phyloP scores from a whole-genome alignment of 2,797 vertebrate genomes.

The Alosa sapidissima region DNA sequence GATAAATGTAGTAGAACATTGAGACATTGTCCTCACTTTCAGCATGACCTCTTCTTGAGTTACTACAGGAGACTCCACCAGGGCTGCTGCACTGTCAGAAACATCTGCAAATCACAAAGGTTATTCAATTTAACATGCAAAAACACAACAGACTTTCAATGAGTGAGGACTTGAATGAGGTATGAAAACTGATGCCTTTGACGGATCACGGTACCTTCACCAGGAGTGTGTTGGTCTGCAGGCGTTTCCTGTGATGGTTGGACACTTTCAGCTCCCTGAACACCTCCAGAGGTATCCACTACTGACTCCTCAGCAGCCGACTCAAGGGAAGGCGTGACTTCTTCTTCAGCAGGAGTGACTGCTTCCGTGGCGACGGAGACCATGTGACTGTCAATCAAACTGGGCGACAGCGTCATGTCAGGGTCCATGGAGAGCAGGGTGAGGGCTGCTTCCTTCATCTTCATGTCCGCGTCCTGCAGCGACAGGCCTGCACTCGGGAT shows the following conservation, averaged over 20 bases:
- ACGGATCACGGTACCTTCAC: not conserved
- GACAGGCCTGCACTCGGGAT: conserved; percentile 30
- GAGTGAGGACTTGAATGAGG: not conserved
- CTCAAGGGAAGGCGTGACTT: not conserved
- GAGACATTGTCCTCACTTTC: conserved; percentile 54
- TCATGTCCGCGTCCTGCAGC: conserved; percentile 71
- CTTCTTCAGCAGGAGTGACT: not conserved
- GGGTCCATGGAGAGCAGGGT: conserved; percentile 81
- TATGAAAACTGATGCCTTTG: not conserved
- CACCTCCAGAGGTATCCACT: not conserved
- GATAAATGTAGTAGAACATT: not conserved
- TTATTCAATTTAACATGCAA: not conserved
- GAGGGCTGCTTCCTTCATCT: conserved; percentile 80
- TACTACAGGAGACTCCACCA: not conserved
- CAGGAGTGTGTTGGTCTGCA: not conserved
- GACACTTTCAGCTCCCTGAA: not conserved
- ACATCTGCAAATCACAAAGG: conserved; percentile 38
- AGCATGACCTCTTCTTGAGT: conserved; percentile 1
- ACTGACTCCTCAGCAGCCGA: not conserved
- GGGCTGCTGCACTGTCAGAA: conserved; percentile 35
- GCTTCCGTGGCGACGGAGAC: conserved; percentile 29
- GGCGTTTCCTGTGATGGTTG: not conserved
- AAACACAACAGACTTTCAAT: not conserved
- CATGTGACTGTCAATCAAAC: conserved; percentile 41
- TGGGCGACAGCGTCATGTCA: conserved; percentile 57